Percentiles rank a stretch among this genome's conserved stretches.
phyloP scores from a whole-genome alignment of 2,113 vertebrate species.

The Herpailurus yagouaroundi region DNA sequence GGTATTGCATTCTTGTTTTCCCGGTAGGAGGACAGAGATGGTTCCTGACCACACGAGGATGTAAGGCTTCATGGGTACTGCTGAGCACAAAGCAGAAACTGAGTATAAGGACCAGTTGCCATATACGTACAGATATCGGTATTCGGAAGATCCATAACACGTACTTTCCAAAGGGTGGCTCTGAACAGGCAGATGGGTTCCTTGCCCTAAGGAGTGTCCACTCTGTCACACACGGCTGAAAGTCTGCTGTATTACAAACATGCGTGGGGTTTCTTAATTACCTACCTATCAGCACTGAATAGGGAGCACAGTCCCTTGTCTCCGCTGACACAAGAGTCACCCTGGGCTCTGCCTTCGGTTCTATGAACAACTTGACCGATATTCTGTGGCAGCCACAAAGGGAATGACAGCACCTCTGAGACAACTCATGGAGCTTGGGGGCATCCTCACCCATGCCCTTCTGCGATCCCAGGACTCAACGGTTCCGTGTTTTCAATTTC shows the following conservation, averaged over 20 bases:
- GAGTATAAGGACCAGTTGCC: neutral
- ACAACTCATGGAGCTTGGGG: neutral
- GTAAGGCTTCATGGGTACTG: neutral
- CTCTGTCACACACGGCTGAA: neutral
- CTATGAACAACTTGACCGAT: rapidly evolving
- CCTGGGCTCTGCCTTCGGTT: neutral
- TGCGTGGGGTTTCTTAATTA: rapidly evolving
- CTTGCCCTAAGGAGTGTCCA: neutral
- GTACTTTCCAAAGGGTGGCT: neutral
- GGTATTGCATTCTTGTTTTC: neutral
- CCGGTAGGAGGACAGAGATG: neutral
- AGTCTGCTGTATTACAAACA: rapidly evolving
- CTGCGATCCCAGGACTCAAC: neutral
- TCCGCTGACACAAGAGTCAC: neutral
- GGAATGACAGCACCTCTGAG: neutral
- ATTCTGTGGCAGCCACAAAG: rapidly evolving
- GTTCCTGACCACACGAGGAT: neutral
- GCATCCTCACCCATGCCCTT: neutral
- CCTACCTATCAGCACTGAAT: neutral
- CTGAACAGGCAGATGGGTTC: neutral
- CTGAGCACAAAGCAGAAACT: neutral
- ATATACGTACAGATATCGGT: neutral
- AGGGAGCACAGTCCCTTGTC: rapidly evolving
- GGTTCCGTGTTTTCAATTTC: slow-evolving; percentile 57
- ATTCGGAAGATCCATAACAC: neutral